Evolutionary conservation across 2,113 vertebrate genomes (phyloP).

Genomic region (Leucopternis melanops): DNA sequence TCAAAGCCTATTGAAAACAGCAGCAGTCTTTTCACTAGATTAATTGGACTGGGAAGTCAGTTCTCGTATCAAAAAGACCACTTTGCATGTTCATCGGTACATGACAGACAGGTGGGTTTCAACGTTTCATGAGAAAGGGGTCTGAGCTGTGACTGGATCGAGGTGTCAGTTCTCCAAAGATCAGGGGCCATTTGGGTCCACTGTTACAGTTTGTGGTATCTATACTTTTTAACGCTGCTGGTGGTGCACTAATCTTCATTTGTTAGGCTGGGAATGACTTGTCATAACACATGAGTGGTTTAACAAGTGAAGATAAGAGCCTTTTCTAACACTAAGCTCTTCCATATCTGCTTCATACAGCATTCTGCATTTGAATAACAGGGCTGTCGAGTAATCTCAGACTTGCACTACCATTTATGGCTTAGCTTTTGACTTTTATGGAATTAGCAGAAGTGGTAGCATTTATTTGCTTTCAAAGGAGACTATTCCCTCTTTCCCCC

Average conservation of each 20-base stretch:
- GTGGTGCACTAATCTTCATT: neutral
- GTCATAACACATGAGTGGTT: neutral
- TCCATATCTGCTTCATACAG: neutral
- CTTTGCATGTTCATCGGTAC: neutral
- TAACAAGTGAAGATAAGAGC: slow-evolving; percentile 22
- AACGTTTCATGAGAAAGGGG: neutral
- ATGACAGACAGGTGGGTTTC: neutral
- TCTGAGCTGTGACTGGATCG: neutral
- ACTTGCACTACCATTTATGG: neutral
- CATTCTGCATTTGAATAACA: slow-evolving; percentile 18
- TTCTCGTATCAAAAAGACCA: neutral
- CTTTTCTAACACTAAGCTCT: slow-evolving; percentile 17
- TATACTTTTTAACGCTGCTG: neutral
- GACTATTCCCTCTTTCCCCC: neutral
- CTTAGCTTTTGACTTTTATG: slow-evolving; percentile 28
- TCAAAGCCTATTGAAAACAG: neutral
- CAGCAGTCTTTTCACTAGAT: neutral
- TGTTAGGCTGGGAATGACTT: neutral
- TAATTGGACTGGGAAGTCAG: neutral
- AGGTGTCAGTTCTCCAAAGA: neutral
- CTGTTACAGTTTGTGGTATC: neutral
- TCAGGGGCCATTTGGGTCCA: neutral
- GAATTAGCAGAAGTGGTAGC: slow-evolving; percentile 6
- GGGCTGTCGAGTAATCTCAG: neutral
- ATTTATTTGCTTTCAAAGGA: slow-evolving; percentile 22